A percentile compares a stretch with the other conserved stretches of the same genome.
Conservation (phyloP, 1,140 invertebrate species). For the Matsumurasca onukii region DNA sequence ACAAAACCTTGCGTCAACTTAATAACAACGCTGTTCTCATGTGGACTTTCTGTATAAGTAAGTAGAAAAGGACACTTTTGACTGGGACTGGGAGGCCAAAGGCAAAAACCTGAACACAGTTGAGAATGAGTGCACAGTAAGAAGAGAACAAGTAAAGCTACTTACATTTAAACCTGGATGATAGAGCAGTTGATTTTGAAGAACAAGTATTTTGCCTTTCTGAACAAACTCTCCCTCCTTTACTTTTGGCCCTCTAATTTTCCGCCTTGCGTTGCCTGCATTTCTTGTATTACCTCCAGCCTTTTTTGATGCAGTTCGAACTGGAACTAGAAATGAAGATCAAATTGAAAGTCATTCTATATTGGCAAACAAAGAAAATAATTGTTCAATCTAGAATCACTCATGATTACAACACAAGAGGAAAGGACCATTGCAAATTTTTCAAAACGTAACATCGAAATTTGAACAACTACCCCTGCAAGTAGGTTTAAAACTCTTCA, state of each 20-base stretch:
- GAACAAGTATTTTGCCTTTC: not conserved
- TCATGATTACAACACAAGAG: too few species aligned
- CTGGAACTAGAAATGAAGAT: too few species aligned
- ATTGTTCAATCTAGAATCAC: too few species aligned
- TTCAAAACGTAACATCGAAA: too few species aligned
- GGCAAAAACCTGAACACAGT: not conserved
- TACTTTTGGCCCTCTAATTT: not conserved
- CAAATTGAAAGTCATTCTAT: too few species aligned
- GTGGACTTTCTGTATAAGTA: not conserved
- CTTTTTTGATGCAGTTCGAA: constrained; percentile 11
- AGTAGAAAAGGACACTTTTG: not conserved
- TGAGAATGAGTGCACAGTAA: not conserved
- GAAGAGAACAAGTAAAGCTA: not conserved
- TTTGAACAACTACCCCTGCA: too few species aligned
- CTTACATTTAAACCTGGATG: constrained; percentile 21
- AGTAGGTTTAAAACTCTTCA: too few species aligned
- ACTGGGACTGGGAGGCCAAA: not conserved
- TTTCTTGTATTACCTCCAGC: not conserved
- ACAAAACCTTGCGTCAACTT: not conserved
- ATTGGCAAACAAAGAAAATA: too few species aligned
- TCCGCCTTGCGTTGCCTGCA: not conserved
- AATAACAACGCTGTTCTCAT: not conserved
- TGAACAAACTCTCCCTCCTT: constrained; percentile 15
- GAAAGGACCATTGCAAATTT: too few species aligned
- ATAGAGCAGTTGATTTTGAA: not conserved